phyloP scores from a whole-genome alignment of 2,797 vertebrate genomes.

The Coccyzus lansbergi region DNA sequence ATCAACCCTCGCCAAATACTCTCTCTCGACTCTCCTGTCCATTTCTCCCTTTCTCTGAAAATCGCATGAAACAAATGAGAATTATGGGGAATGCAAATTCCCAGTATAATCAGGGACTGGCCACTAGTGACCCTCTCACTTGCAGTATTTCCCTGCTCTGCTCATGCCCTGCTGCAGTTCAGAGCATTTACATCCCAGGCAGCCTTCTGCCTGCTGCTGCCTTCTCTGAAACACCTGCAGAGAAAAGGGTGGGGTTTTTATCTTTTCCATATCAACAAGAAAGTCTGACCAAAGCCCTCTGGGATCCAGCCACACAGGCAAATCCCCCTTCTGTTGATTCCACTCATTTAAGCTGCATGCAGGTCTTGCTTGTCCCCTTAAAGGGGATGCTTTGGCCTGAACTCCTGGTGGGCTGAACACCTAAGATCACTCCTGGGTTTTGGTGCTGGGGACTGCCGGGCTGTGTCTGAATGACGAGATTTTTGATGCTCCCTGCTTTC shows the following conservation, averaged over 20 bases:
- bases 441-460: neutral
- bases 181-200: neutral
- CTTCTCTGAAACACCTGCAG: neutral
- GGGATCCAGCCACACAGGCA: neutral
- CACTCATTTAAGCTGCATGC: neutral
- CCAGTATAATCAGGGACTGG: neutral
- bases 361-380: neutral
- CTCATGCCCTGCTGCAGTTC: neutral
- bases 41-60: neutral
- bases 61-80: neutral
- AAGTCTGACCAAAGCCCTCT: neutral
- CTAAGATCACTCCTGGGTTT: neutral
- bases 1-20: constrained; percentile 22
- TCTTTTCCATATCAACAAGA: neutral
- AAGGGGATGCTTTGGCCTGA: neutral
- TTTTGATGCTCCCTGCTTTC: neutral
- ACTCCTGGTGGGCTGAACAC: neutral
- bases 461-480: neutral
- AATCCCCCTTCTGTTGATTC: neutral
- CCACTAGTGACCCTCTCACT: neutral
- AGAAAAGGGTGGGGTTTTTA: neutral
- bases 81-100: neutral
- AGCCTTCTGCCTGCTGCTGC: neutral
- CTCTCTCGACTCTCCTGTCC: neutral
- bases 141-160: neutral